Conservation (phyloP, 2,113 vertebrate species). For the Takifugu flavidus region DNA sequence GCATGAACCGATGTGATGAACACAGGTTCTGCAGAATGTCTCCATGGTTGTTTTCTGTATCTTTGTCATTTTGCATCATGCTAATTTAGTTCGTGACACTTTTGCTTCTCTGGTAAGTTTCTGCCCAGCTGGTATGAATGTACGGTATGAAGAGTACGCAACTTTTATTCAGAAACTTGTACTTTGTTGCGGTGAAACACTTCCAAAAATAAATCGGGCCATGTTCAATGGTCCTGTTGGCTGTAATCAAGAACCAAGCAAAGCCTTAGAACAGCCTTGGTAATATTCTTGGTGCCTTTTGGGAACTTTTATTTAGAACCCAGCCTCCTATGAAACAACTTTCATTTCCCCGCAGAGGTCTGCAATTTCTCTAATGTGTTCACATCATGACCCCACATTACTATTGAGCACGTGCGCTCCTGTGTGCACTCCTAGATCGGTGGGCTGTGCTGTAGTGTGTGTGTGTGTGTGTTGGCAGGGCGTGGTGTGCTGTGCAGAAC, state of each 20-base stretch:
- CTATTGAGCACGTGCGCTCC: constrained; percentile 59
- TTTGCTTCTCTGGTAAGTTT: too few species aligned
- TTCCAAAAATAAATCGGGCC: constrained; percentile 18
- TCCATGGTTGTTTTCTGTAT: too few species aligned
- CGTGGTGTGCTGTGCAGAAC: constrained; percentile 49
- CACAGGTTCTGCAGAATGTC: too few species aligned
- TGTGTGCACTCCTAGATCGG: constrained; percentile 49
- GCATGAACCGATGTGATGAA: too few species aligned
- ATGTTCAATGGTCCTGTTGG: constrained; percentile 27
- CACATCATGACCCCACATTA: constrained; percentile 67
- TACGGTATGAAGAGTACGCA: too few species aligned
- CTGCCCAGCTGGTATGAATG: too few species aligned
- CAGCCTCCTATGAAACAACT: constrained; percentile 71
- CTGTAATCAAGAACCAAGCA: constrained; percentile 42
- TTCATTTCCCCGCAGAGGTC: constrained; percentile 48
- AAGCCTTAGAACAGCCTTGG: constrained; percentile 15
- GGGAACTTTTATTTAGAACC: constrained; percentile 50
- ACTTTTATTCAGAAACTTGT: background rate
- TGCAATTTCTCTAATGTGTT: constrained; percentile 62
- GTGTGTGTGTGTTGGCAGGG: constrained; percentile 66
- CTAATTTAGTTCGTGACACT: too few species aligned
- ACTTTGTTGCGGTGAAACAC: constrained; percentile 24
- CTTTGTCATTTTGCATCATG: too few species aligned
- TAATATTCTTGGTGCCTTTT: constrained; percentile 54
- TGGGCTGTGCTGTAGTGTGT: constrained; percentile 41